phyloP scores from a whole-genome alignment of 2,113 vertebrate species.

The Oreotrochilus melanogaster region DNA sequence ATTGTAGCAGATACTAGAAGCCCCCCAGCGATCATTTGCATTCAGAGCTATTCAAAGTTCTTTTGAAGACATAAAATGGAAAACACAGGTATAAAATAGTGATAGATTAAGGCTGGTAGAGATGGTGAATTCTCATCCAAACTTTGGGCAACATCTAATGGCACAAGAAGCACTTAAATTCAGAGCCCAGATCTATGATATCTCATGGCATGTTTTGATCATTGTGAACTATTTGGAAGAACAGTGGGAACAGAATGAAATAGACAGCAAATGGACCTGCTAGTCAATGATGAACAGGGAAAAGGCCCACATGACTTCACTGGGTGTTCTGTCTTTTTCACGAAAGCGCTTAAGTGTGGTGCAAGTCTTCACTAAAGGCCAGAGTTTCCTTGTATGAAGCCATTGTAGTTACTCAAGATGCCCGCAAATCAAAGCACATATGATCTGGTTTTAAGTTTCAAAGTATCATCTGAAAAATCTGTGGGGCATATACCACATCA shows the following conservation, averaged over 20 bases:
- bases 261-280: not conserved
- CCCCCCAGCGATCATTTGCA: not conserved
- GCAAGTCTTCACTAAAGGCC: not conserved
- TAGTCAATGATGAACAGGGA: not conserved
- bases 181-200: not conserved
- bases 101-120: not conserved
- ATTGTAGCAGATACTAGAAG: not conserved
- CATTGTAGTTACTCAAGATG: not conserved
- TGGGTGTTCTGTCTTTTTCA: not conserved
- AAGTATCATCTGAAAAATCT: not conserved
- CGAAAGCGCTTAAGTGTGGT: not conserved
- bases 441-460: not conserved
- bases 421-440: not conserved
- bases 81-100: not conserved
- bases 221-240: not conserved
- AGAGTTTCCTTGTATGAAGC: not conserved
- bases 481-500: not conserved
- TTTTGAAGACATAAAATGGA: not conserved
- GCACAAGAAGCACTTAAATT: not conserved
- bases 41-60: not conserved
- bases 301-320: not conserved
- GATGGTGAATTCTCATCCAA: not conserved
- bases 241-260: not conserved
- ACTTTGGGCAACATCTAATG: not conserved
- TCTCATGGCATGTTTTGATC: not conserved